Base-by-base conservation (phyloP, 2,888 invertebrate genomes). In the Conchocele bisecta region DNA sequence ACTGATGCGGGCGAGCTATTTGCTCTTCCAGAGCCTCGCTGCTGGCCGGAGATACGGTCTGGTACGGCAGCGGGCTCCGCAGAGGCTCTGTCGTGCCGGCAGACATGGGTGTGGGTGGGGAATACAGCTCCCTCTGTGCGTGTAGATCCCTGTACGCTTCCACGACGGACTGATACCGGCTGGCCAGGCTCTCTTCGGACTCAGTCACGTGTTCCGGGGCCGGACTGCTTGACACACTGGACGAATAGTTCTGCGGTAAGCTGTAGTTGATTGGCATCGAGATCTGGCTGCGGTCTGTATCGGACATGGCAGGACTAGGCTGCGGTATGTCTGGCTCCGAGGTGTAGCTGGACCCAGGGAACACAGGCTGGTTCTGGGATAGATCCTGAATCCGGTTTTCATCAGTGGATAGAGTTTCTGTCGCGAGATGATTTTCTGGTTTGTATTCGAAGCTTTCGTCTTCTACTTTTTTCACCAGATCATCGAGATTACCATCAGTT, bases 211-310 rank as follows among this genome's bases (percentile, higher is more conserved):
- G 7, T 28, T 24, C 42, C 4, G 15, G n/a, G 15, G 17, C 20
- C 3, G 59, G 26, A 6, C 41, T 44, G n/a, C n/a, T 48, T 37
- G 41, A 28, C 13, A 46, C 53, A 46, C 7, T 57, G 11, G 48
- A 15, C n/a, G 37, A 46, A 35, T 50, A 71, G 42, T 41, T 42
- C 2, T 35, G 17, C n/a, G 64, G 70, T 9, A 70, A 17, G 33
- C 70, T 70, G 29, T 70, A 70, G 33, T 70, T 70, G 5, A 71
- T 39, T 24, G 71, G 65, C 33, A 66, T 31, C 11, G 61, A 24
- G 1, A 60, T 28, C 28, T 48, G n/a, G n/a, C n/a, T n/a, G n/a
- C n/a, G n/a, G n/a, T n/a, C n/a, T n/a, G n/a, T n/a, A n/a, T n/a
- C n/a, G n/a, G n/a, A n/a, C n/a, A n/a, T n/a, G n/a, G n/a, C n/a